Percentiles rank a stretch among this genome's conserved stretches.
phyloP scores from a whole-genome alignment of 23 tunicate genomes.

The Diplosoma virens region DNA sequence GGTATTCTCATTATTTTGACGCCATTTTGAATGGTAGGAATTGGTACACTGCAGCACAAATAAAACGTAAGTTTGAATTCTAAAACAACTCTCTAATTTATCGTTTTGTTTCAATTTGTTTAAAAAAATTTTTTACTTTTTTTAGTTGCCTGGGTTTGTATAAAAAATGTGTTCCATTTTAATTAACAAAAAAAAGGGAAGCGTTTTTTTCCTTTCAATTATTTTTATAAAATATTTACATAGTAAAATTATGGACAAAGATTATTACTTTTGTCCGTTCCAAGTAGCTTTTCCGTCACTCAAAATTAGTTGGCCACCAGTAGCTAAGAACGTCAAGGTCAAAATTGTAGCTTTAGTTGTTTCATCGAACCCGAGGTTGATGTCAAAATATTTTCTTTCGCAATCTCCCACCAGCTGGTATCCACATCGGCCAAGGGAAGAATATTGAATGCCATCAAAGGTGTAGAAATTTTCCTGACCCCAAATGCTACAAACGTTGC shows the following conservation, averaged over 20 bases:
- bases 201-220: too few relatives aligned
- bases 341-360: slow-evolving; percentile 20
- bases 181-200: too few relatives aligned
- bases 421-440: slow-evolving; percentile 59
- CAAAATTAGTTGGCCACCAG: slow-evolving; percentile 22
- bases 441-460: slow-evolving; percentile 68
- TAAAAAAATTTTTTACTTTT: too few relatives aligned
- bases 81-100: too few relatives aligned
- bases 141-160: too few relatives aligned
- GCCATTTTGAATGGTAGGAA: slow-evolving; percentile 53
- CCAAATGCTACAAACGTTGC: slow-evolving; percentile 64
- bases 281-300: slow-evolving; percentile 43
- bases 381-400: slow-evolving; percentile 33
- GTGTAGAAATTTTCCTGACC: slow-evolving; percentile 60
- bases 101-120: too few relatives aligned
- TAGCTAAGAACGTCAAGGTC: slow-evolving; percentile 18
- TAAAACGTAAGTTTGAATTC: too few relatives aligned
- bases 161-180: too few relatives aligned
- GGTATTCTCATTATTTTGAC: slow-evolving; percentile 46
- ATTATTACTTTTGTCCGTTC: slow-evolving; percentile 47
- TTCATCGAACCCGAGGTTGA: slow-evolving; percentile 32
- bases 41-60: slow-evolving; percentile 19
- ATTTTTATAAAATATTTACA: too few relatives aligned
- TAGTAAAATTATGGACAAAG: too few relatives aligned
- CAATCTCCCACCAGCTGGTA: slow-evolving; percentile 72